A percentile compares a stretch with the other conserved stretches of the same genome.
These are phyloP conservation scores for Sorex araneus DNA, from an alignment of 2,113 vertebrate genomes.

Conservation along the genomic window DNA sequence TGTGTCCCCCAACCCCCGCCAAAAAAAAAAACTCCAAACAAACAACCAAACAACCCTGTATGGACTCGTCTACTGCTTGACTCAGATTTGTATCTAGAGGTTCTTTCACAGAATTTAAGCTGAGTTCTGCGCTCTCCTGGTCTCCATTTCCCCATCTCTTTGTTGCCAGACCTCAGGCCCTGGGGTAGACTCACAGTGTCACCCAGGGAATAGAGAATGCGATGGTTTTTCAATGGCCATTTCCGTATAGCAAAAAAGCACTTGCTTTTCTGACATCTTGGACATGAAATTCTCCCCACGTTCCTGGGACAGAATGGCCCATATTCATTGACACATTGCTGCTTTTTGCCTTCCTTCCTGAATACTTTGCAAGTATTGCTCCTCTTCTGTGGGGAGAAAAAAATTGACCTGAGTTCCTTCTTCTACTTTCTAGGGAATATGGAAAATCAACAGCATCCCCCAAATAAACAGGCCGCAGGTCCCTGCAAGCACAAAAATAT, in stretches of 20 bases:
- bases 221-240: constrained; percentile 64
- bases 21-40: too few species aligned
- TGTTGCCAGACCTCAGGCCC: constrained; percentile 52
- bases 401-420: constrained; percentile 46
- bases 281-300: background rate
- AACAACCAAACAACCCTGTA: too few species aligned
- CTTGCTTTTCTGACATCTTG: constrained; percentile 52
- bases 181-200: constrained; percentile 3
- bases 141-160: constrained; percentile 63
- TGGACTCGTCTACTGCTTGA: too few species aligned
- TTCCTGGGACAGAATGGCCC: constrained; percentile 39
- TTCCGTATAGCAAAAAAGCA: constrained; percentile 59
- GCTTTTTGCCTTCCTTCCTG: constrained; percentile 64
- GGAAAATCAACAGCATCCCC: constrained; percentile 38
- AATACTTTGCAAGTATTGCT: constrained; percentile 52
- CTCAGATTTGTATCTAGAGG: background rate
- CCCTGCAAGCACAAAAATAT: constrained; percentile 57
- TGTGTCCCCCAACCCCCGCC: too few species aligned
- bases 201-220: constrained; percentile 54
- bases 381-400: constrained; percentile 55
- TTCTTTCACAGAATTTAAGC: constrained; percentile 56
- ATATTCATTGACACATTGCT: constrained; percentile 49
- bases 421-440: constrained; percentile 67
- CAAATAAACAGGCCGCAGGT: constrained; percentile 68
- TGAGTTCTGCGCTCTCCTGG: constrained; percentile 42